Evolutionary conservation across 2,113 vertebrate species (phyloP).

Genomic region (Terrapene triunguis): DNA sequence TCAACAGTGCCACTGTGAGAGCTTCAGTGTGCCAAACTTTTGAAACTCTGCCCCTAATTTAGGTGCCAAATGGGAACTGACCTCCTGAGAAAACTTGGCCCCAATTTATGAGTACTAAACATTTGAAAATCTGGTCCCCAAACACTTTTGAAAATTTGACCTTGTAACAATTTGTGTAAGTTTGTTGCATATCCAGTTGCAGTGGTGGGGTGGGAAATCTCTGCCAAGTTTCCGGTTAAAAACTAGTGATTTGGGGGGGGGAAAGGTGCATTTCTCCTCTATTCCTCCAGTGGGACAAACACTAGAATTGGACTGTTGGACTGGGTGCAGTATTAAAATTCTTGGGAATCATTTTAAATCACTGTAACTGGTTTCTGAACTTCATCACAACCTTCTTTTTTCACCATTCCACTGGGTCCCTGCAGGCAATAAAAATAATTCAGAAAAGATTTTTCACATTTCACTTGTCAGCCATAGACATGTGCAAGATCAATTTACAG

Average conservation of each 20-base stretch:
- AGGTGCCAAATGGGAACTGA: slow-evolving; percentile 59
- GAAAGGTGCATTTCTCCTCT: not conserved
- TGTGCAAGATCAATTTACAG: slow-evolving; percentile 62
- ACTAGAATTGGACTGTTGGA: slow-evolving; percentile 43
- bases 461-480: slow-evolving; percentile 28
- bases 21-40: slow-evolving; percentile 68
- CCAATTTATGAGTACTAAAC: not conserved
- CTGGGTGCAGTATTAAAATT: slow-evolving; percentile 30
- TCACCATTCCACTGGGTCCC: slow-evolving; percentile 22
- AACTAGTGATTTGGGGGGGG: not conserved
- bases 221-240: slow-evolving; percentile 27
- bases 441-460: slow-evolving; percentile 47
- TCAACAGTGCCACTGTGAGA: slow-evolving; percentile 49
- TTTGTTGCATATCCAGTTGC: slow-evolving; percentile 45
- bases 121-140: slow-evolving; percentile 16
- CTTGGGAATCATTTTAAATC: slow-evolving; percentile 44
- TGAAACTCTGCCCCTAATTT: slow-evolving; percentile 55
- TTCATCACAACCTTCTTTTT: slow-evolving; percentile 52
- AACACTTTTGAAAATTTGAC: slow-evolving; percentile 3
- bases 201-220: slow-evolving; percentile 18
- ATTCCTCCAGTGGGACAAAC: not conserved
- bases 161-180: slow-evolving; percentile 12
- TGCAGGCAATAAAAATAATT: slow-evolving; percentile 56
- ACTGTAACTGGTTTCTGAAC: slow-evolving; percentile 53
- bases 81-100: slow-evolving; percentile 34